A percentile compares a stretch with the other conserved stretches of the same genome.
Evolutionary conservation across 2,797 vertebrate species (phyloP).

Genomic region (Xerus rutilus): DNA sequence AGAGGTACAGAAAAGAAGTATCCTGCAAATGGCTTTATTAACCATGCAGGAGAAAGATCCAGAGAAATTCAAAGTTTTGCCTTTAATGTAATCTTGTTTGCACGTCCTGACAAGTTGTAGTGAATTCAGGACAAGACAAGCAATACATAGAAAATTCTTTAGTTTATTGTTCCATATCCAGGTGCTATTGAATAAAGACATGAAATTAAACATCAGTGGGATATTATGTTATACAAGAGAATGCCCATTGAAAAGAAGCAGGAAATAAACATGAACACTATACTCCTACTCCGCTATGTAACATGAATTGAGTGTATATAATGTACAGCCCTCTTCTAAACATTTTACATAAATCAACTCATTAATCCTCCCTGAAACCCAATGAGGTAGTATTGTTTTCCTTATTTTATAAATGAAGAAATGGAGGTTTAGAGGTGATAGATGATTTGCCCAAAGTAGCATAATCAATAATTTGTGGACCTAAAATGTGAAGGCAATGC

Average conservation of each 20-base stretch:
- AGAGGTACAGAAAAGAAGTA: background rate
- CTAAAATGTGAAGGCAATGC: background rate
- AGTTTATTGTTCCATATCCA: background rate
- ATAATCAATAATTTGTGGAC: constrained; percentile 13
- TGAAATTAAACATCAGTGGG: constrained; percentile 11
- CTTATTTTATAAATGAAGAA: no score
- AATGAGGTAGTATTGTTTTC: no score
- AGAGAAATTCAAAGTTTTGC: background rate
- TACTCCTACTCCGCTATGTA: background rate
- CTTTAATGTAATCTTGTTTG: background rate
- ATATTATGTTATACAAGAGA: background rate
- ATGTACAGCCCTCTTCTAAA: background rate
- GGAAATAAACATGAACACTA: background rate
- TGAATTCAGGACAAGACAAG: background rate
- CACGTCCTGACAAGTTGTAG: background rate
- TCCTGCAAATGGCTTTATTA: background rate
- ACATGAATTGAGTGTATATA: background rate
- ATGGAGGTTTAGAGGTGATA: background rate
- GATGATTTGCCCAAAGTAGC: background rate
- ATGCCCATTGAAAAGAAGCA: background rate
- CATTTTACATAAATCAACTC: constrained; percentile 13
- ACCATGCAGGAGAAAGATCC: background rate
- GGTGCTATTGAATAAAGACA: background rate
- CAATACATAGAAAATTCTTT: background rate
- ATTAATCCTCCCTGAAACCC: background rate